Conservation (phyloP, 2,797 vertebrate genomes). For the Onychomys torridus region DNA sequence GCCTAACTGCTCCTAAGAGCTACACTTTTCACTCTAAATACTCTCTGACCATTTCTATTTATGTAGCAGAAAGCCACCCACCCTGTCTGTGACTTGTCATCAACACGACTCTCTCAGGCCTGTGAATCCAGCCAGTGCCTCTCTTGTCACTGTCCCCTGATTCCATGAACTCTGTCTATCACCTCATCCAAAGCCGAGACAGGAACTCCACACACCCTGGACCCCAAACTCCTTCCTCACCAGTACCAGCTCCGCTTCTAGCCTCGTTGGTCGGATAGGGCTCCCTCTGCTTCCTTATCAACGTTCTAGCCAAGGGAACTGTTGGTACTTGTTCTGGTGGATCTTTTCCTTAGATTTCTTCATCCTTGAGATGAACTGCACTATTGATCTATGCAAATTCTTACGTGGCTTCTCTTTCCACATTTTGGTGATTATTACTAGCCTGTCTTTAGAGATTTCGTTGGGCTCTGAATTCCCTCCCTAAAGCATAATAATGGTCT, state of each 20-base stretch:
- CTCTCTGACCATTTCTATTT: not conserved
- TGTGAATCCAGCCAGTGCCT: not conserved
- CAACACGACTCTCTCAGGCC: not conserved
- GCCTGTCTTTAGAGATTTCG: not conserved
- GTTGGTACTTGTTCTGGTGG: not conserved
- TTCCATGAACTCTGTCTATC: not conserved
- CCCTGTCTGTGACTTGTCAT: not conserved
- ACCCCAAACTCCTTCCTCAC: not conserved
- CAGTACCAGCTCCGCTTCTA: not conserved
- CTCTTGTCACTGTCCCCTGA: not conserved
- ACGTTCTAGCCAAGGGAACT: not conserved
- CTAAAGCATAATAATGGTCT: not conserved
- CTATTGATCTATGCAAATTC: not conserved
- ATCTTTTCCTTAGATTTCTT: not conserved
- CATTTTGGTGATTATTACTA: constrained; percentile 25
- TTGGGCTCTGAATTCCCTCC: constrained; percentile 21
- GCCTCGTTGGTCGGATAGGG: not conserved
- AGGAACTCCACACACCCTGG: not conserved
- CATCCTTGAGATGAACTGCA: not conserved
- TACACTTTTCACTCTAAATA: constrained; percentile 30
- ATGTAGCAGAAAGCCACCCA: not conserved
- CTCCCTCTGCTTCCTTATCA: not conserved
- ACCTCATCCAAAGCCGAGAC: not conserved
- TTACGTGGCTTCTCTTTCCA: not conserved
- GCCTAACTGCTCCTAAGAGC: not conserved